These are phyloP conservation scores for Myzus persicae DNA, from an alignment of 1,140 invertebrate species.

Conservation along the genomic window DNA sequence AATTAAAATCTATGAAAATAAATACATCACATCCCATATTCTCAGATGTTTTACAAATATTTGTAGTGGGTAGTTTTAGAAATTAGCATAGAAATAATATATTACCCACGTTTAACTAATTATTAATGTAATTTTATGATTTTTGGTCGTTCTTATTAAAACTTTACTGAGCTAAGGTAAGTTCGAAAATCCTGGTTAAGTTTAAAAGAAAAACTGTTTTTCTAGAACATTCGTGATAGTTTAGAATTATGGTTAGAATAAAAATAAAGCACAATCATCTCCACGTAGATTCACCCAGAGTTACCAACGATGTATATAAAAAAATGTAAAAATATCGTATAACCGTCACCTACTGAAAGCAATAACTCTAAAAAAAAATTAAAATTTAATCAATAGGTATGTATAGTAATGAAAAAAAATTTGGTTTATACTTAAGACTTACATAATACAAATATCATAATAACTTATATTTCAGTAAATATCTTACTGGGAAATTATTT, in stretches of 20 bases:
- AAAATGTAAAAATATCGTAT: not conserved
- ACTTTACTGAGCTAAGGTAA: not conserved
- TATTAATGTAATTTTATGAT: not conserved
- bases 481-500: too few relatives aligned
- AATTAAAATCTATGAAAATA: not conserved
- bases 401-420: not conserved
- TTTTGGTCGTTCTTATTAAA: not conserved
- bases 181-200: not conserved
- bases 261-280: not conserved
- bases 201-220: not conserved
- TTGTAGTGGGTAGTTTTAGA: not conserved
- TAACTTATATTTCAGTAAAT: not conserved
- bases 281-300: not conserved
- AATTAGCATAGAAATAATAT: not conserved
- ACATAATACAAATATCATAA: not conserved
- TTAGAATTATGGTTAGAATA: not conserved
- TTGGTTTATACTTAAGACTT: not conserved
- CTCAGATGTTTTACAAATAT: not conserved
- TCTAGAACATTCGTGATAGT: not conserved
- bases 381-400: not conserved
- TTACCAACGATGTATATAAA: not conserved
- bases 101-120: not conserved
- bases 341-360: not conserved
- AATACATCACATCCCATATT: not conserved
- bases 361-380: not conserved